phyloP scores from a whole-genome alignment of 2,888 invertebrate species.

The Dicranocentrus wangi region DNA sequence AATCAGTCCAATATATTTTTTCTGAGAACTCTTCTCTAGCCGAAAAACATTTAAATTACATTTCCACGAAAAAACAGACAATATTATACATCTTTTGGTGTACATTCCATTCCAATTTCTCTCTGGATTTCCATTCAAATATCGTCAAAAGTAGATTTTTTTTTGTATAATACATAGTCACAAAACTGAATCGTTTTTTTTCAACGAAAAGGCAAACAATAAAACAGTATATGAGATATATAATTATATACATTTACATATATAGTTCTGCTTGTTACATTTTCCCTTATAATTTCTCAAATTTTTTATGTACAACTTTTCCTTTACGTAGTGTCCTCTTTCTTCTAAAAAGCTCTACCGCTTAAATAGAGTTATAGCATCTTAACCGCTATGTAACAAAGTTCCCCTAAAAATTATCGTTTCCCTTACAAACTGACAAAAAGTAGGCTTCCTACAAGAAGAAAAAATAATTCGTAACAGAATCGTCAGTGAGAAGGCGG shows the following conservation, averaged over 20 bases:
- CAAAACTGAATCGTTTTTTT: background rate
- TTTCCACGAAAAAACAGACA: slow-evolving; percentile 29
- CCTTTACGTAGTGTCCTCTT: background rate
- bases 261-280: background rate
- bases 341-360: slow-evolving; percentile 11
- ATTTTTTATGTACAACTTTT: background rate
- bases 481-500: no score
- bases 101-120: background rate
- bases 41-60: slow-evolving; percentile 40
- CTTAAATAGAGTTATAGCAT: slow-evolving; percentile 2
- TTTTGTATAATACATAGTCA: background rate
- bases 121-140: background rate
- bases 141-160: background rate
- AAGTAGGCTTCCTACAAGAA: no score
- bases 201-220: background rate
- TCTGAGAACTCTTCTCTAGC: slow-evolving; percentile 52
- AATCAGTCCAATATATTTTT: slow-evolving; percentile 62
- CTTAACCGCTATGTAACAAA: no score
- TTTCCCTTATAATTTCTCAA: background rate
- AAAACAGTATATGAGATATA: background rate
- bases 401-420: no score
- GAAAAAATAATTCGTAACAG: no score
- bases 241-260: background rate
- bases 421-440: no score
- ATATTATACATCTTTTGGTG: slow-evolving; percentile 6